phyloP scores from a whole-genome alignment of 2,888 invertebrate genomes.

The Galerucella calmariensis region DNA sequence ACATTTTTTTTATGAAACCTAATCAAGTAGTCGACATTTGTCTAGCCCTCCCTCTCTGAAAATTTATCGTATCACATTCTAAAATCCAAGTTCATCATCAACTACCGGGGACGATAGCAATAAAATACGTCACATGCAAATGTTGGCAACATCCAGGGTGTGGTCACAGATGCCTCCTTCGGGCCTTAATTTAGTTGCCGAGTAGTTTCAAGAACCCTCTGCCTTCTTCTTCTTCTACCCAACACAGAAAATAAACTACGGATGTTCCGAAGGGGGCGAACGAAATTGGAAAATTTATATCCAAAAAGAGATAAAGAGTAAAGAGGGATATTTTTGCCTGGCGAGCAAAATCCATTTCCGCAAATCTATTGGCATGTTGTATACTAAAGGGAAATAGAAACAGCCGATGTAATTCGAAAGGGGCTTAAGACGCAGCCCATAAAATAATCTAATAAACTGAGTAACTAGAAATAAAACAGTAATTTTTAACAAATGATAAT shows the following conservation, averaged over 20 bases:
- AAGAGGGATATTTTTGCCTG: conserved; percentile 59
- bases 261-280: conserved; percentile 59
- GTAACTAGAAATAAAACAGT: background rate
- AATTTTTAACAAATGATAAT: too few species aligned
- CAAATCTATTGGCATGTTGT: conserved; percentile 23
- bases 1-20: too few species aligned
- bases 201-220: conserved; percentile 63
- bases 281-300: conserved; percentile 66
- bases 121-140: conserved; percentile 68
- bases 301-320: conserved; percentile 56
- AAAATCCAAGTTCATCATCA: conserved; percentile 36
- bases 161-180: conserved; percentile 66
- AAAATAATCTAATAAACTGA: background rate
- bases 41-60: conserved; percentile 24
- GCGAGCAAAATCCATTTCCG: conserved; percentile 41
- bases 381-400: conserved; percentile 20
- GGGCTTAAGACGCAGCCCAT: conserved; percentile 4
- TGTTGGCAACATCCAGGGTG: conserved; percentile 65
- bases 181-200: conserved; percentile 65
- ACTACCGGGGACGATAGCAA: conserved; percentile 59
- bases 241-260: conserved; percentile 57
- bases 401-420: conserved; percentile 16
- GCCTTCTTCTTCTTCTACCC: conserved; percentile 45
- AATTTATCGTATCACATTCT: conserved; percentile 47
- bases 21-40: conserved; percentile 27